Conservation (phyloP, 2,797 vertebrate genomes). For the Cirrhinus molitorella region DNA sequence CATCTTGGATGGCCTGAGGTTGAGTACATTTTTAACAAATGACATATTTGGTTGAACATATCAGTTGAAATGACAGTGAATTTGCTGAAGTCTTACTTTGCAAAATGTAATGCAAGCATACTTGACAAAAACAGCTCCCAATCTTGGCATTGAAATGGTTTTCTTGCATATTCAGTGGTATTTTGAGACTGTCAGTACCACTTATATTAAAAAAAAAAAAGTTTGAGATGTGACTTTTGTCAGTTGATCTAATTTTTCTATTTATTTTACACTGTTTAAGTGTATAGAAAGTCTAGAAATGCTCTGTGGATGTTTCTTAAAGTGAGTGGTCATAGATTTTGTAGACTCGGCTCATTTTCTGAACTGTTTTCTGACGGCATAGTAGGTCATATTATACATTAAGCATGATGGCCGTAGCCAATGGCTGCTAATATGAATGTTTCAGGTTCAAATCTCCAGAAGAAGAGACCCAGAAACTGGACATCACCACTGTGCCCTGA, state of each 20-base stretch:
- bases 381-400: neutral
- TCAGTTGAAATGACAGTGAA: too few species aligned
- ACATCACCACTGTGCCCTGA: conserved; percentile 47
- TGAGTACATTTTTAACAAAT: neutral
- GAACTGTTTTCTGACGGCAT: too few species aligned
- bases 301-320: conserved; percentile 35
- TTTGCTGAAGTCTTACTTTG: too few species aligned
- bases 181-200: conserved; percentile 25
- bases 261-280: conserved; percentile 23
- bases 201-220: conserved; percentile 31
- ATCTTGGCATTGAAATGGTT: conserved; percentile 8
- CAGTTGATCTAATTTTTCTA: neutral
- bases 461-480: conserved; percentile 24
- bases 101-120: conserved; percentile 55
- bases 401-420: conserved; percentile 12
- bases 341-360: conserved; percentile 9
- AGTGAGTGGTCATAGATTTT: conserved; percentile 18
- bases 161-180: neutral
- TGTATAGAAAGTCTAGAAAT: conserved; percentile 31
- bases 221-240: conserved; percentile 37
- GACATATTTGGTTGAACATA: neutral
- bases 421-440: conserved; percentile 28
- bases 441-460: conserved; percentile 28
- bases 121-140: conserved; percentile 65
- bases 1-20: neutral